Percentiles rank a stretch among this genome's conserved stretches.
Conservation (phyloP, 2,113 vertebrate genomes). For the Pseudonaja textilis region DNA sequence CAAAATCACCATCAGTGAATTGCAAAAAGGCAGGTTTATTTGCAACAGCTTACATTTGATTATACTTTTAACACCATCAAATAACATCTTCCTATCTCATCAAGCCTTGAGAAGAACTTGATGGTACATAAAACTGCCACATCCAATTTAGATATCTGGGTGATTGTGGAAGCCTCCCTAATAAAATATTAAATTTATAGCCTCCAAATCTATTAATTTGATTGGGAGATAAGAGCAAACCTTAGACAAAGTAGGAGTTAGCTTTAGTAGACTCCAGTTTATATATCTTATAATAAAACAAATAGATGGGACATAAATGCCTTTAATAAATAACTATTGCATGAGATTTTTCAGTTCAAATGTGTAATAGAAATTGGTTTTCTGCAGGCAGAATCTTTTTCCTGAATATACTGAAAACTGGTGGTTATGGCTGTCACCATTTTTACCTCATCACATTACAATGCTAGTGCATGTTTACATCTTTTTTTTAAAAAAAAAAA, state of each 20-base stretch:
- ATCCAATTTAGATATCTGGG: neutral
- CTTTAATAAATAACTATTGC: neutral
- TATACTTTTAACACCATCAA: neutral
- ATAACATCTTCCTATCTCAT: neutral
- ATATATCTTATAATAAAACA: neutral
- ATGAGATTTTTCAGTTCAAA: neutral
- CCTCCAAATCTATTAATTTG: neutral
- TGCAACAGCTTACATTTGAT: neutral
- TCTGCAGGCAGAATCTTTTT: neutral
- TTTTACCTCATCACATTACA: neutral
- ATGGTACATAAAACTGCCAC: neutral
- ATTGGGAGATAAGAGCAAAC: neutral
- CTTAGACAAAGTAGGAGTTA: neutral
- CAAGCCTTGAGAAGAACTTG: neutral
- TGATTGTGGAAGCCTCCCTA: neutral
- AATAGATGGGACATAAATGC: neutral
- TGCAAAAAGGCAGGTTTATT: neutral
- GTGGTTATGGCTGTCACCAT: no score
- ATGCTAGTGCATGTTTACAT: neutral
- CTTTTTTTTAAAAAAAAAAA: neutral
- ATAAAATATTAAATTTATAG: neutral
- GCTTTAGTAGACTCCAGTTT: neutral
- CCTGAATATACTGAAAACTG: neutral
- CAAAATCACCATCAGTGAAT: neutral
- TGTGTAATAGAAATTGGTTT: neutral